These are phyloP conservation scores for Bubalus kerabau DNA, from an alignment of 2,113 vertebrate species.

Conservation along the genomic window DNA sequence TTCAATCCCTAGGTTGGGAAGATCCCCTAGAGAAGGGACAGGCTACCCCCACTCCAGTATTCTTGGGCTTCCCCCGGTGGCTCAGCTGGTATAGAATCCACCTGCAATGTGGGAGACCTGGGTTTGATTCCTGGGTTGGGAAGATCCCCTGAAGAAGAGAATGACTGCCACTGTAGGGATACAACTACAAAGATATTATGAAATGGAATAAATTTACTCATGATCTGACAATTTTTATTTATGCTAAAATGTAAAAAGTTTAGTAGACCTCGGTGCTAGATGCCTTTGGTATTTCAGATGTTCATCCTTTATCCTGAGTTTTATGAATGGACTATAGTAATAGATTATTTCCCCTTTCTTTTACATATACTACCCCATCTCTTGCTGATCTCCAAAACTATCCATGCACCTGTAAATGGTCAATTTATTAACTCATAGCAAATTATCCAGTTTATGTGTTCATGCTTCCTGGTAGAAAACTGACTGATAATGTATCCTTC, in stretches of 20 bases:
- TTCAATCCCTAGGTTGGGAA: not conserved
- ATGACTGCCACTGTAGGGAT: not conserved
- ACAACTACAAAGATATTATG: not conserved
- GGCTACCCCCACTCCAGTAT: not conserved
- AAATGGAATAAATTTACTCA: not conserved
- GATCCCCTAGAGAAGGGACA: not conserved
- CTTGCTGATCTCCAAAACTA: not conserved
- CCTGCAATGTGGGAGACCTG: not conserved
- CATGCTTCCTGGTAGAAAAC: not conserved
- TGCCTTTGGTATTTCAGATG: not conserved
- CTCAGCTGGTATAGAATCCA: not conserved
- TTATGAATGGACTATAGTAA: not conserved
- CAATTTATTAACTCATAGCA: not conserved
- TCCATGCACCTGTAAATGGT: not conserved
- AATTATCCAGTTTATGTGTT: not conserved
- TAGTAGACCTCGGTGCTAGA: not conserved
- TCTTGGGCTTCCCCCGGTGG: not conserved
- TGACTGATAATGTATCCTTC: not conserved
- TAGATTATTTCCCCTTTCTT: not conserved
- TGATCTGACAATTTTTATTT: not conserved
- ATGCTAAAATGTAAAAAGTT: not conserved
- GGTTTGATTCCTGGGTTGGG: not conserved
- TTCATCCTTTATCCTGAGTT: not conserved
- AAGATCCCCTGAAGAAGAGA: not conserved
- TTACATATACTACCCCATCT: not conserved